Evolutionary conservation across 2,113 vertebrate species (phyloP).

Genomic region (Macrotus californicus): DNA sequence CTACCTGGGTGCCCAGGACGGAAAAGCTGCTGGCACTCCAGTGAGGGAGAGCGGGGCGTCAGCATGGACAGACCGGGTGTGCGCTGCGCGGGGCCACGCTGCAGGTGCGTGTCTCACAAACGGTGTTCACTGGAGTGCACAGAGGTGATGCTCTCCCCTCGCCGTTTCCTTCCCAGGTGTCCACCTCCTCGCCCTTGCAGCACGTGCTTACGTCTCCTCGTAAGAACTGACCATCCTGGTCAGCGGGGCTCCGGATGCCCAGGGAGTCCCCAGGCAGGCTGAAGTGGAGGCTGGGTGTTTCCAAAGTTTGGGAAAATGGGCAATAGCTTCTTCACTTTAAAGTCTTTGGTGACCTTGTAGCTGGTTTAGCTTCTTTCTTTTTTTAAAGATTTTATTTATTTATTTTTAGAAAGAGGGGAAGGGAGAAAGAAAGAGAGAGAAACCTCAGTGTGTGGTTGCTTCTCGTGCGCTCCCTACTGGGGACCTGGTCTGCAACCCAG

Average conservation of each 20-base stretch:
- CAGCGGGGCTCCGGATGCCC: not conserved
- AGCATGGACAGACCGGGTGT: not conserved
- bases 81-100: not conserved
- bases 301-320: not conserved
- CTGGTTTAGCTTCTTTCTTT: not conserved
- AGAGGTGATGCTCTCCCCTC: not conserved
- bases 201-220: not conserved
- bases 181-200: not conserved
- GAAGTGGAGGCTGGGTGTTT: not conserved
- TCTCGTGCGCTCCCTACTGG: no score
- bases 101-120: not conserved
- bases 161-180: not conserved
- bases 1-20: not conserved
- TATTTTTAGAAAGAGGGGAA: no score
- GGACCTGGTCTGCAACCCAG: no score
- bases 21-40: not conserved
- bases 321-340: not conserved
- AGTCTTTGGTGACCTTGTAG: not conserved
- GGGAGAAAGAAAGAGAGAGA: no score
- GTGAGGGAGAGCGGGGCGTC: not conserved
- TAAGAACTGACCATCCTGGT: not conserved
- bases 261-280: not conserved
- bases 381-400: no score
- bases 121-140: no score
- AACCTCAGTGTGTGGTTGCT: no score